Evolutionary conservation across 2,113 vertebrate genomes (phyloP).

Genomic region (Reinhardtius hippoglossoides): DNA sequence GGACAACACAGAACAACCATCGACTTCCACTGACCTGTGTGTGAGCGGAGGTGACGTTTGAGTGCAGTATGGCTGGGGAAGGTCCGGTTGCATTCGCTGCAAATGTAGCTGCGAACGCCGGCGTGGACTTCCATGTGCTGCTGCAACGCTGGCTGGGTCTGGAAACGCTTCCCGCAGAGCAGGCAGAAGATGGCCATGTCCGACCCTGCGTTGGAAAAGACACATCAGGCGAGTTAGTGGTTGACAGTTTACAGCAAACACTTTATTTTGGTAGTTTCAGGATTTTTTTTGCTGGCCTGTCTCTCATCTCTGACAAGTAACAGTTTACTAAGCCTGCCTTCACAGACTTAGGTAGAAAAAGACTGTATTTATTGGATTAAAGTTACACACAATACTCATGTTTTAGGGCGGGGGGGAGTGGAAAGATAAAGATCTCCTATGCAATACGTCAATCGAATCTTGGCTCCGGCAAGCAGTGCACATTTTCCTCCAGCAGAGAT

Average conservation of each 20-base stretch:
- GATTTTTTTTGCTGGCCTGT: too few relatives aligned
- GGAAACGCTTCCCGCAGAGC: slow-evolving; percentile 97
- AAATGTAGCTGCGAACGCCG: slow-evolving; percentile 97
- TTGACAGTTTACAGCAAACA: too few relatives aligned
- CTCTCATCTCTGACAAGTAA: not conserved
- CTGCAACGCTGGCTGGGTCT: slow-evolving; percentile 95
- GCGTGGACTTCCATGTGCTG: slow-evolving; percentile 99
- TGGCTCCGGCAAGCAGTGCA: slow-evolving; percentile 48
- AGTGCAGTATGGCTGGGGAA: slow-evolving; percentile 99
- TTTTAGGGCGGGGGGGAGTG: slow-evolving; percentile 44
- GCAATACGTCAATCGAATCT: slow-evolving; percentile 75
- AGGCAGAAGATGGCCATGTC: slow-evolving; percentile 99
- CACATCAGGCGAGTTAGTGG: too few relatives aligned
- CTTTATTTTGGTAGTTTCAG: not conserved
- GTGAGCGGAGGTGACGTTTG: slow-evolving; percentile 97
- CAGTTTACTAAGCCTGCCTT: not conserved
- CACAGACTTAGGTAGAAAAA: not conserved
- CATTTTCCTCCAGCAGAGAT: slow-evolving; percentile 77
- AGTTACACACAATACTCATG: slow-evolving; percentile 46
- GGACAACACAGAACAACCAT: not conserved
- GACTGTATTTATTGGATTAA: slow-evolving; percentile 62
- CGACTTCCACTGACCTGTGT: slow-evolving; percentile 87
- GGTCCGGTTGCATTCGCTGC: slow-evolving; percentile 98
- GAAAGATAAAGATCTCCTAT: slow-evolving; percentile 75
- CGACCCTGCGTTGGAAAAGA: slow-evolving; percentile 81